Evolutionary conservation across 2,888 invertebrate species (phyloP).

Genomic region (Timandra comae): DNA sequence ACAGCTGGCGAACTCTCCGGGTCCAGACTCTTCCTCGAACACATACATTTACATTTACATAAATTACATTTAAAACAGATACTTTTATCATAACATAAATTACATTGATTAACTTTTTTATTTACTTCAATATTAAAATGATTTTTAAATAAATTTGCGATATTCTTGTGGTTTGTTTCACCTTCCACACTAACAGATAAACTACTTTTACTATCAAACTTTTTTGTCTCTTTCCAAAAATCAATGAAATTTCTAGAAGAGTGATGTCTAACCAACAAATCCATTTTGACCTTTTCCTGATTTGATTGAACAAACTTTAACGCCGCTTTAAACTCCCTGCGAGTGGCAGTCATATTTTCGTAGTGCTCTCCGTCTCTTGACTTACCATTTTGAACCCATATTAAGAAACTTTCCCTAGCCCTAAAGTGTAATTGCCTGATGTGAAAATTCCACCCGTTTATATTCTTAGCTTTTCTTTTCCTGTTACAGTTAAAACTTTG

Average conservation of each 20-base stretch:
- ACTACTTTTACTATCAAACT: too few species aligned
- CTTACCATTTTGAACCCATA: neutral
- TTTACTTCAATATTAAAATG: conserved; percentile 1
- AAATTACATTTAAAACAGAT: too few species aligned
- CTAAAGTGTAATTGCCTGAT: neutral
- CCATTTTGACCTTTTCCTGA: neutral
- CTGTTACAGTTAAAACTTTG: too few species aligned
- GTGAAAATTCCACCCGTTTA: neutral
- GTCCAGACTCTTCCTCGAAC: neutral
- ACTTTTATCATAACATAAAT: neutral
- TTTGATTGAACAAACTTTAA: neutral
- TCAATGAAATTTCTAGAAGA: neutral
- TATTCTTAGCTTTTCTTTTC: too few species aligned
- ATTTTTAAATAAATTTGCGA: conserved; percentile 5
- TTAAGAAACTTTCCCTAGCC: neutral
- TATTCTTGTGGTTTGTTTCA: conserved; percentile 2
- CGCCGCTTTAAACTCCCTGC: neutral
- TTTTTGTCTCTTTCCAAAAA: neutral
- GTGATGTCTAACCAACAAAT: neutral
- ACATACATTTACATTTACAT: too few species aligned
- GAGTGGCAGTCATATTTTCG: neutral
- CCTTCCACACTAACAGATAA: conserved; percentile 3
- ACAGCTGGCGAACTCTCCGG: neutral
- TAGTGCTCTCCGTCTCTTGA: neutral
- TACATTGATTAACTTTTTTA: neutral